Evolutionary conservation across 2,113 vertebrate species (phyloP), one percentile per base, ranked within the genome.

Genomic region (Notothenia rossii): DNA sequence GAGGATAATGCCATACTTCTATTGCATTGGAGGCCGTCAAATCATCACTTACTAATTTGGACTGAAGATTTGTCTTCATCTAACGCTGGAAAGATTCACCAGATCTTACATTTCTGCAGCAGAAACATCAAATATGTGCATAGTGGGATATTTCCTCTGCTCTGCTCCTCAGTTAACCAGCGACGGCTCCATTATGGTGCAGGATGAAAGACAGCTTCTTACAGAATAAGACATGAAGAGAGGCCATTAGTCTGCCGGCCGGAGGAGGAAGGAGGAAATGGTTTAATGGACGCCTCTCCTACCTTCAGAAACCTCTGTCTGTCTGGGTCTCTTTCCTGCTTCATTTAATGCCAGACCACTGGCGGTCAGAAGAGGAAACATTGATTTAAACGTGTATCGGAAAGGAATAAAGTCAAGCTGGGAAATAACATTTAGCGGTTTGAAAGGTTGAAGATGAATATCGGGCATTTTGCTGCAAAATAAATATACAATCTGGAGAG

Each of bases 181-280:
- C 14, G 25, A 55, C 76, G 65, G 64, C 82, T 91, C 84, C 82
- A 89, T 91, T 88, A 92, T 77, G 53, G 72, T 50, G 76, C 48
- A 54, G 80, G 89, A 90, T 91, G 80, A 93, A 91, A 90, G 83
- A 83, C 71, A 45, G 58, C 89, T 90, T 92, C 92, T 91, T 78
- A 93, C 72, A 91, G 92, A 93, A 94, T 93, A 92, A 91, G 64
- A 90, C 90, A 93, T 93, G 91, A 93, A 84, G 79, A 61, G 74
- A 88, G 86, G 83, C 92, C 90, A 94, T 93, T 94, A 93, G 90
- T 85, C 73, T 58, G 76, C 86, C 85, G 87, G 89, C 87, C 86
- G 88, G 86, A 83, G 77, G 88, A 91, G 84, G 83, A 89, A 83
- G 85, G 76, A 93, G 89, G 90, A 93, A 89, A 85, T 81, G 81